These are phyloP conservation scores for Helicoverpa armigera DNA, from an alignment of 1,140 invertebrate species.

Conservation along the genomic window DNA sequence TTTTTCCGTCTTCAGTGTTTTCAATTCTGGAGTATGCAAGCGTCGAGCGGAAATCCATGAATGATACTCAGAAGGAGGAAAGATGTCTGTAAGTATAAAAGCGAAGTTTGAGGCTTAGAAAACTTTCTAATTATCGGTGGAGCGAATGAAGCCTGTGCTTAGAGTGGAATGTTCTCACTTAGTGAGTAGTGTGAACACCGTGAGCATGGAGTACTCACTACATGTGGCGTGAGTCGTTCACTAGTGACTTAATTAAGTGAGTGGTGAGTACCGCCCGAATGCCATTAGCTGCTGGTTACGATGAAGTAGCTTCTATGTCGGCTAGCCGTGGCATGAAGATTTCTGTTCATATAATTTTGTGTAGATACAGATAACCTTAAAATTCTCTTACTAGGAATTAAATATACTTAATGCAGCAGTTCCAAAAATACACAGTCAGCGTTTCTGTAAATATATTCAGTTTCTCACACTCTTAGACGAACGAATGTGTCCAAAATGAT, in stretches of 20 bases:
- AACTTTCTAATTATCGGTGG: constrained; percentile 39
- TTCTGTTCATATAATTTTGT: neutral
- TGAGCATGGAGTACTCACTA: constrained; percentile 24
- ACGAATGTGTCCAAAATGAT: neutral
- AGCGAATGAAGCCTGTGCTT: constrained; percentile 26
- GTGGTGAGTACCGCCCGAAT: constrained; percentile 33
- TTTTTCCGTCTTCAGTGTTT: no score
- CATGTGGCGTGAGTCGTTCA: constrained; percentile 43
- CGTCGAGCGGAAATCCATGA: neutral
- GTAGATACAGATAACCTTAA: neutral
- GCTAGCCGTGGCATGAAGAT: neutral
- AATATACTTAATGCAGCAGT: no score
- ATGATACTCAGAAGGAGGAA: neutral
- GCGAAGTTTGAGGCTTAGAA: constrained; percentile 16
- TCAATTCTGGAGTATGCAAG: no score
- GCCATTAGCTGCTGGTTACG: constrained; percentile 49
- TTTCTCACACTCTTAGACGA: neutral
- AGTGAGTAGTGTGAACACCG: constrained; percentile 27
- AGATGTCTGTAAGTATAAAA: constrained; percentile 20
- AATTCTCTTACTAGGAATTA: no score
- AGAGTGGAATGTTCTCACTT: constrained; percentile 39
- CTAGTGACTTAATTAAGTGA: constrained; percentile 54
- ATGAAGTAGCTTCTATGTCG: neutral
- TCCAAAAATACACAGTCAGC: no score
- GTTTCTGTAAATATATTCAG: neutral